Evolutionary conservation across 2,797 vertebrate genomes (phyloP), one percentile per base, ranked within the genome.

Genomic region (Anomalospiza imberbis): DNA sequence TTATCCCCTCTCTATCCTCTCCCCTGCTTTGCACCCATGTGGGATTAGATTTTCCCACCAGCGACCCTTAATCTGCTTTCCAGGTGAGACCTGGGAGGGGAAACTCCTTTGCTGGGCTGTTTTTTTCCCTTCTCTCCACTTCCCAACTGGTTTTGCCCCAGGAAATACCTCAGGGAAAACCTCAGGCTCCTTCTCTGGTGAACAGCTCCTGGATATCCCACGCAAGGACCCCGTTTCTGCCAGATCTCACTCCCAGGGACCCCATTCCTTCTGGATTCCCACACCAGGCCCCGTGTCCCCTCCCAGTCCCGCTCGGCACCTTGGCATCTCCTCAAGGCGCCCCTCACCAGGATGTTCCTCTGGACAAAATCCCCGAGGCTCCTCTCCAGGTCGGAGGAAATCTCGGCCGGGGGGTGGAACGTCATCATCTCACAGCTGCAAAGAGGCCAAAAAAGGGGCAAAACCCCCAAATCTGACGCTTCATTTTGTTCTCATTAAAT

Each of bases 381-480:
- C 24, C 82, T 29, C 31, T 90, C 58, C 73, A 94, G 58, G 0
- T 29, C 4, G 0, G 73, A 6, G 15, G 78, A 57, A 7, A 89
- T 48, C 68, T 87, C 90, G 1, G 2, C 58, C 0, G 90, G 90
- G 5, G 93, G 90, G 1, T n/a, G 26, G 90, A 94, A 94, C 21
- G 42, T 53, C 93, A 89, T 82, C 61, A 1, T 8, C 77, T 94
- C 86, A 6, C 93, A 94, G 9, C 93, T 94, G 85, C 26, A 7
- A 63, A 45, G 42, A 29, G 53, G 22, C 10, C 7, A 24, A 28
- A 84, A 73, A n/a, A 6, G 10, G 53, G 45, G 8, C 3, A 12
- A 25, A 16, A 2, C 2, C 2, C 12, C 17, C 6, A 34, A 53
- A 8, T 29, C 29, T 7, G 7, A 53, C 19, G 29, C 29, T 31